Evolutionary conservation across 2,797 vertebrate species (phyloP), one percentile per base, ranked within the genome.

Genomic region (Picus viridis): DNA sequence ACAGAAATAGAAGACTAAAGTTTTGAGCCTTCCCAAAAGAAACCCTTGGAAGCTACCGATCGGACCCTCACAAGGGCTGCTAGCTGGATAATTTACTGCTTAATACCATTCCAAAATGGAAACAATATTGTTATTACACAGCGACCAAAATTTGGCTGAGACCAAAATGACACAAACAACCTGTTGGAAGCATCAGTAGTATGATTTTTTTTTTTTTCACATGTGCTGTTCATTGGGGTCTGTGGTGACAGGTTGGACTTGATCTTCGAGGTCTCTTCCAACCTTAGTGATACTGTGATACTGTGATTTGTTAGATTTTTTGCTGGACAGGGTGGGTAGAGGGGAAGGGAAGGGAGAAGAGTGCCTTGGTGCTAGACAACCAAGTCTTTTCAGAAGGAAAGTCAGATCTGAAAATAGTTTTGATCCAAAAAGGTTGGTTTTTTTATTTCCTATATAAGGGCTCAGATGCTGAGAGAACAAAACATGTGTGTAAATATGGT

Each of bases 361-460:
- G 10, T 22, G 5, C 56, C 23, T 53, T 34, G 20, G 10, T 43
- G 7, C 23, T 39, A 69, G 29, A 29, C 26, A n/a, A 47, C 30
- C 8, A 27, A 11, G 29, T 16, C 9, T 68, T 73, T 63, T n/a
- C 45, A 75, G 59, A 61, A 67, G 22, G 10, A 13, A 77, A 79
- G 10, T 56, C 23, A 39, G 17, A 54, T 30, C 13, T 51, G 39
- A 26, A 89, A 53, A 58, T 10, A 14, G 3, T 22, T 86, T 58
- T 67, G 32, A 17, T 30, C 22, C 13, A 19, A 29, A 67, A 77
- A 49, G 13, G 0, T 57, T 63, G 24, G 49, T 3, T 27, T 3
- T 27, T 43, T 27, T 36, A 29, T 32, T 23, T 7, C 13, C 22
- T 16, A 3, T 0, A 0, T 0, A 1, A 7, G 13, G 54, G 8